Evolutionary conservation across 2,888 invertebrate species (phyloP), one percentile per base, ranked within the genome.

Genomic region (Drosophila bunnanda): DNA sequence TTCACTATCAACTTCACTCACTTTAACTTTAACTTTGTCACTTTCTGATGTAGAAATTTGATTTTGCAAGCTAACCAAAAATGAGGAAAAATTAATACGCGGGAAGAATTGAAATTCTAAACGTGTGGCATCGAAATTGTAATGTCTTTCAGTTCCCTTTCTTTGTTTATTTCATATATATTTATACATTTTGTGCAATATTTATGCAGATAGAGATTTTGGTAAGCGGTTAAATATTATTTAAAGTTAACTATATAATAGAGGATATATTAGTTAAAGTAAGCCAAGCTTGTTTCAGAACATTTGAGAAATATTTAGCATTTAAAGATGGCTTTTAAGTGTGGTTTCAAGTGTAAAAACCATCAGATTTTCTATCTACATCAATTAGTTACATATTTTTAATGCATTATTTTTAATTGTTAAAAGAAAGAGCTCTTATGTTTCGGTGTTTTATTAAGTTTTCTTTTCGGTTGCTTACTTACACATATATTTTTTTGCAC

Each of bases 101-200:
- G 17, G 44, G 10, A 34, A 53, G 39, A 66, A 67, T 67, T 54
- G 54, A 54, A 67, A 67, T 67, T 67, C 55, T 67, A 67, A 54
- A 67, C 54, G 32, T 17, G 15, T 12, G 32, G 8, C 36, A n/a
- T 2, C 28, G 20, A 58, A 54, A 20, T 17, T 4, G 28, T 12
- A 50, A 9, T 28, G 55, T 38, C 52, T 52, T 55, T 56, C 20
- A 10, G n/a, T 55, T 36, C 5, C 20, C 4, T 30, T 54, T 28
- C 17, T 34, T 15, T 7, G 15, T 9, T 28, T 0, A 20, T 12
- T 28, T 50, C 7, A 7, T 4, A 10, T 36, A 22, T n/a, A 13
- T 28, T 34, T 30, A 15, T 50, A 25, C 1, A 48, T n/a, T 46
- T 58, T 52, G 7, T 41, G 12, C 12, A 7, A 13, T 41, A 3